Evolutionary conservation across 2,797 vertebrate genomes (phyloP).

Genomic region (Champsocephalus esox): DNA sequence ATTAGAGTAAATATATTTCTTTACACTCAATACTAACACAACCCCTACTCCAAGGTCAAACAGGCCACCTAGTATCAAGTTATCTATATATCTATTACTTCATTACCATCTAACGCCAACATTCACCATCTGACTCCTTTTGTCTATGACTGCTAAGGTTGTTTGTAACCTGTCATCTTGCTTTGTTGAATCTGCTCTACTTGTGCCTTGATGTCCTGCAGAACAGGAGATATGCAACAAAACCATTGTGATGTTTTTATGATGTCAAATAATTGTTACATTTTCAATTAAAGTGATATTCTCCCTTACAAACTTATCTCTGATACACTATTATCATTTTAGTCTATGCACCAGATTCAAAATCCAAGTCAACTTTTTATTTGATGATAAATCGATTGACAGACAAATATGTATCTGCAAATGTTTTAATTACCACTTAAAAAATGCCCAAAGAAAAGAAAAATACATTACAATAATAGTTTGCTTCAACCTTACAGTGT

Average conservation of each 20-base stretch:
- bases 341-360: slow-evolving; percentile 18
- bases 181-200: slow-evolving; percentile 44
- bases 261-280: neutral
- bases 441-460: neutral
- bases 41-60: neutral
- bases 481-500: neutral
- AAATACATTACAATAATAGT: neutral
- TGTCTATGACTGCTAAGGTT: slow-evolving; percentile 27
- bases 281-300: neutral
- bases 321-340: slow-evolving; percentile 20
- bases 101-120: slow-evolving; percentile 10
- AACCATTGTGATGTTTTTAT: slow-evolving; percentile 8
- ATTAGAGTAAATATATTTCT: neutral
- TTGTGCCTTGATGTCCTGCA: slow-evolving; percentile 39
- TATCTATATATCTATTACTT: slow-evolving; percentile 13
- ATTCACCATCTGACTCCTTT: slow-evolving; percentile 13
- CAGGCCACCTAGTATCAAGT: neutral
- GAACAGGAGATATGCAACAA: slow-evolving; percentile 39
- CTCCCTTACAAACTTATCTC: neutral
- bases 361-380: neutral
- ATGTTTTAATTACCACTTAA: neutral
- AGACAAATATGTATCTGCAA: neutral
- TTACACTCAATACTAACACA: slow-evolving; percentile 2
- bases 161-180: slow-evolving; percentile 44
- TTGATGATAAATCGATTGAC: neutral